Base-by-base conservation (phyloP, 2,888 invertebrate genomes). In the Limnephilus lunatus region DNA sequence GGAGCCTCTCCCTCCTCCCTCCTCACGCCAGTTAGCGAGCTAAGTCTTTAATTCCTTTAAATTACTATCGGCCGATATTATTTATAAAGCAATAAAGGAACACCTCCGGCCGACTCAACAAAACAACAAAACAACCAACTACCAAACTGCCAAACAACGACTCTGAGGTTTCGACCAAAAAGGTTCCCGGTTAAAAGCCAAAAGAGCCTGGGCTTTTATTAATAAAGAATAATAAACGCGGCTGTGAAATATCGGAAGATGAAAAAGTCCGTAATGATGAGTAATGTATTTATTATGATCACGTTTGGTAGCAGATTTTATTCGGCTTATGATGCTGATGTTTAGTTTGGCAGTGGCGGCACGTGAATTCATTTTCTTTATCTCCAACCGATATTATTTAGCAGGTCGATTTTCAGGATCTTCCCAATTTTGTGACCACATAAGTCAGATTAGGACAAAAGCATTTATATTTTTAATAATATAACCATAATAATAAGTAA, bases 201-300 rank as follows among this genome's bases (percentile, higher is more conserved):
- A 86, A 92, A 35, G 91, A 91, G 81, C 85, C 92, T 90, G 85
- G 91, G 90, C 92, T 92, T 93, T 93, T 93, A 93, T 93, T 93
- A 93, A 93, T 93, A 93, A 92, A 90, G 68, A 68, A 68, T 90
- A 92, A 93, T 93, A 93, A 93, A 93, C 91, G 93, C 85, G 91
- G 91, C 92, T 92, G 93, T 93, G 93, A 92, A 93, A 93, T 93
- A 94, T 93, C 93, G 92, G 90, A 90, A 92, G 93, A 91, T 94
- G 93, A 94, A 93, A 94, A 93, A 94, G 92, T 92, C 93, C 68
- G 94, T 94, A 94, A 94, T 93, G 94, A 94, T 93, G 94, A 94
- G 92, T 94, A 93, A 94, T 94, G 94, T 92, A 90, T 92, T 93
- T 94, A 94, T 94, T 92, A 94, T 94, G 91, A 94, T 93, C 93